Percentiles rank a stretch among this genome's conserved stretches.
phyloP scores from a whole-genome alignment of 2,888 invertebrate species.

The Acheta domesticus region DNA sequence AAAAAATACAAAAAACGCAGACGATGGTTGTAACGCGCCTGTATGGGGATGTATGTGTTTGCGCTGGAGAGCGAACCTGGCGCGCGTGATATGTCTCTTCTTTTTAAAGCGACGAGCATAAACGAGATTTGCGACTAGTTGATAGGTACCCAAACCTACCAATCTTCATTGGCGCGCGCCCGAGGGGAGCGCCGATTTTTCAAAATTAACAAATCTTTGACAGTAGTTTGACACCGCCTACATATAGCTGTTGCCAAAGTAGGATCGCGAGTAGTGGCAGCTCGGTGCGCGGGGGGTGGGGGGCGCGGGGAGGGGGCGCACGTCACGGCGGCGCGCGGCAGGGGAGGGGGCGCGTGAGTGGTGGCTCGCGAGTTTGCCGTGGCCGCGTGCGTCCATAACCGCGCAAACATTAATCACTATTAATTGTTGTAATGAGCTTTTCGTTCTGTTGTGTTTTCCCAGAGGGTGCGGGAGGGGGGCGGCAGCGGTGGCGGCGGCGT shows the following conservation, averaged over 20 bases:
- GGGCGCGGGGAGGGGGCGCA: background rate
- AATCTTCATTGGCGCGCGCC: slow-evolving; percentile 33
- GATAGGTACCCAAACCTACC: slow-evolving; percentile 28
- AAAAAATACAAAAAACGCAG: background rate
- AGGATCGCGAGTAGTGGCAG: background rate
- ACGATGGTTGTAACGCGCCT: slow-evolving; percentile 18
- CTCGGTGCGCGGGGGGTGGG: background rate
- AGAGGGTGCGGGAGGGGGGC: slow-evolving; percentile 48
- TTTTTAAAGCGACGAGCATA: slow-evolving; percentile 19
- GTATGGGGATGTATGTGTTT: slow-evolving; percentile 18
- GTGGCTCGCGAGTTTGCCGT: slow-evolving; percentile 1
- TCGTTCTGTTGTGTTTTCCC: slow-evolving; percentile 30
- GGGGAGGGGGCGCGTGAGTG: background rate
- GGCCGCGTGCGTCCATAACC: slow-evolving; percentile 24
- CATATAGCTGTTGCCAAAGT: slow-evolving; percentile 20
- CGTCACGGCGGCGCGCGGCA: background rate
- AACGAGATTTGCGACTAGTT: background rate
- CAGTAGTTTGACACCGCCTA: slow-evolving; percentile 39
- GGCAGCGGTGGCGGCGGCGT: slow-evolving; percentile 42
- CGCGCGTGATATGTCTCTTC: slow-evolving; percentile 5
- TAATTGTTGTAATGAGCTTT: slow-evolving; percentile 34
- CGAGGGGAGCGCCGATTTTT: slow-evolving; percentile 43
- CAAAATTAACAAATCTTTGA: slow-evolving; percentile 49
- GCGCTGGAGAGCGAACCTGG: slow-evolving; percentile 12
- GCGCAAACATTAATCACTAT: slow-evolving; percentile 33